Percentiles rank a stretch among this genome's conserved stretches.
Evolutionary conservation across 2,888 invertebrate genomes (phyloP).

Genomic region (Drosophila gaucha): DNA sequence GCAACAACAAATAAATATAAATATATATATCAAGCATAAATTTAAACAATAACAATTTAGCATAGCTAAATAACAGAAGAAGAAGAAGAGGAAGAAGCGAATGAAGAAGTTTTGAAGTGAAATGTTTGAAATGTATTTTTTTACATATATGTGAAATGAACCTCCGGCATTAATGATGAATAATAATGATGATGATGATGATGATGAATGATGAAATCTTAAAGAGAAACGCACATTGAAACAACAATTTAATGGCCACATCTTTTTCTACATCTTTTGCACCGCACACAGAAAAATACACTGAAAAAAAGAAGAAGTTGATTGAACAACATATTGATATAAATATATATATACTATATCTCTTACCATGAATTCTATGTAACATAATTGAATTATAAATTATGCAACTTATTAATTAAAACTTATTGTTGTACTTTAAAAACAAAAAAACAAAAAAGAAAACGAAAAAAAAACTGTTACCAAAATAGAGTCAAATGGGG

Average conservation of each 20-base stretch:
- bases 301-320: conserved; percentile 1
- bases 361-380: conserved; percentile 18
- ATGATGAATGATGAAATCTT: conserved; percentile 40
- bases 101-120: conserved; percentile 30
- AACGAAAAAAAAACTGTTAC: conserved; percentile 42
- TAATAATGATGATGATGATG: conserved; percentile 30
- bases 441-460: background rate
- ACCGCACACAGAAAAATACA: conserved; percentile 38
- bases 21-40: conserved; percentile 63
- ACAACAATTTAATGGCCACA: conserved; percentile 46
- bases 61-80: conserved; percentile 65
- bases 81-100: conserved; percentile 9
- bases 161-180: conserved; percentile 60
- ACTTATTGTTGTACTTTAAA: conserved; percentile 71
- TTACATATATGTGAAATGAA: conserved; percentile 74
- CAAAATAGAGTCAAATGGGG: conserved; percentile 33
- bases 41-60: conserved; percentile 72
- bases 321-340: conserved; percentile 19
- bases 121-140: conserved; percentile 69
- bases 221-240: conserved; percentile 60
- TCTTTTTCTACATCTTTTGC: conserved; percentile 78
- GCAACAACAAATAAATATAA: conserved; percentile 26
- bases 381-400: conserved; percentile 52
- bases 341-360: conserved; percentile 11
- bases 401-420: conserved; percentile 49